These are phyloP conservation scores for Drosophila maculinotata DNA, from an alignment of 2,888 invertebrate species.

Conservation along the genomic window DNA sequence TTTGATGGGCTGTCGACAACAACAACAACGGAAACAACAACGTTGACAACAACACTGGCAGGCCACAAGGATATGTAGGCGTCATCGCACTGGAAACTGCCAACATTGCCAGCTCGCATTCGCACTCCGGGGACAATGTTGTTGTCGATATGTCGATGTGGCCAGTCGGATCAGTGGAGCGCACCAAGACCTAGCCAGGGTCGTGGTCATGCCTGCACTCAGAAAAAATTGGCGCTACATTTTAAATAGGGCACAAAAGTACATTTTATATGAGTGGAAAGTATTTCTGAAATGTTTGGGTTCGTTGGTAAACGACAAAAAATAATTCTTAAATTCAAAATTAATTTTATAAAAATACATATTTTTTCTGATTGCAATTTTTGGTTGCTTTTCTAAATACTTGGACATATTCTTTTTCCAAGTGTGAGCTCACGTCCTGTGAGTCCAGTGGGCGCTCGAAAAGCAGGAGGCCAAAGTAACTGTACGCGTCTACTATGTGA, in stretches of 20 bases:
- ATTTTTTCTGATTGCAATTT: no score
- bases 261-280: no score
- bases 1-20: conserved; percentile 69
- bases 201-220: conserved; percentile 21
- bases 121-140: conserved; percentile 67
- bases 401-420: background rate
- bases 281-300: no score
- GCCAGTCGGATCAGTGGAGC: conserved; percentile 59
- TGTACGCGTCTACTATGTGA: conserved; percentile 16
- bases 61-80: conserved; percentile 67
- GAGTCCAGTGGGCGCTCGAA: conserved; percentile 11
- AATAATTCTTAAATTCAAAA: no score
- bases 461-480: conserved; percentile 11
- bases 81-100: conserved; percentile 57
- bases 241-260: no score
- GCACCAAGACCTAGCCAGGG: conserved; percentile 32
- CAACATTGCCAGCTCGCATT: conserved; percentile 54
- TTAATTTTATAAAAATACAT: no score
- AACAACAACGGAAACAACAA: conserved; percentile 49
- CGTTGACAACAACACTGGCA: conserved; percentile 47
- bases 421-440: conserved; percentile 2
- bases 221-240: no score
- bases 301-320: no score
- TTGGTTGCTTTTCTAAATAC: no score
- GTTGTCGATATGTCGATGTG: conserved; percentile 70